Percentiles rank a stretch among this genome's conserved stretches.
phyloP scores from a whole-genome alignment of 2,797 vertebrate genomes.

The Tympanoctomys barrerae region DNA sequence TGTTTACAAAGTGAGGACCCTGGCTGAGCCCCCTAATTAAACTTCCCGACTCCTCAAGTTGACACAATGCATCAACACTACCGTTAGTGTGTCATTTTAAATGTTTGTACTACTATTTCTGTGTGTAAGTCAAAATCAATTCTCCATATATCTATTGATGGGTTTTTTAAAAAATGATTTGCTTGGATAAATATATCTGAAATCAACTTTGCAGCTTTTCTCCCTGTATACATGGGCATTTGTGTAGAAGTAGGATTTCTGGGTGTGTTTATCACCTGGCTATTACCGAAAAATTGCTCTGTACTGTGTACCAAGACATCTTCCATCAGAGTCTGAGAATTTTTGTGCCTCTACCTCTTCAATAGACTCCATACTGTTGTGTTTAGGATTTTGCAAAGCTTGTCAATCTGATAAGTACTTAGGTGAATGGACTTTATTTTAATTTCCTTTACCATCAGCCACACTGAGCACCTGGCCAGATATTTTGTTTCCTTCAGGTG shows the following conservation, averaged over 20 bases:
- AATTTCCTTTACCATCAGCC: not conserved
- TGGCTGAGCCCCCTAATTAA: too few relatives aligned
- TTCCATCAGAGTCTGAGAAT: not conserved
- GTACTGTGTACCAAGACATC: not conserved
- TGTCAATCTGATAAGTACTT: not conserved
- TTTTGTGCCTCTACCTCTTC: not conserved
- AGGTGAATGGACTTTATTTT: not conserved
- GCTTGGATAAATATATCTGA: not conserved
- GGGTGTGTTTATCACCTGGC: not conserved
- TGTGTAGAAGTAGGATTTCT: conserved; percentile 26
- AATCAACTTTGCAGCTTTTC: conserved; percentile 25
- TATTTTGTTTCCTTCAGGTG: not conserved
- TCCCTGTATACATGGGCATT: not conserved
- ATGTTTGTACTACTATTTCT: not conserved
- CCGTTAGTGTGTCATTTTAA: not conserved
- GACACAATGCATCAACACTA: too few relatives aligned
- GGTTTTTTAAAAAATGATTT: not conserved
- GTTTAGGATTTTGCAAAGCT: not conserved
- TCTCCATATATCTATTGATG: not conserved
- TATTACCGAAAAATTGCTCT: not conserved
- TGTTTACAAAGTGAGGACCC: too few relatives aligned
- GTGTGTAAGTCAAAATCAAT: not conserved
- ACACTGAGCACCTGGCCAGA: not conserved
- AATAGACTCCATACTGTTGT: not conserved
- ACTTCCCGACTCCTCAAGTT: too few relatives aligned